Percentiles rank a stretch among this genome's conserved stretches.
phyloP scores from a whole-genome alignment of 2,113 vertebrate species.

The Ranitomeya imitator region DNA sequence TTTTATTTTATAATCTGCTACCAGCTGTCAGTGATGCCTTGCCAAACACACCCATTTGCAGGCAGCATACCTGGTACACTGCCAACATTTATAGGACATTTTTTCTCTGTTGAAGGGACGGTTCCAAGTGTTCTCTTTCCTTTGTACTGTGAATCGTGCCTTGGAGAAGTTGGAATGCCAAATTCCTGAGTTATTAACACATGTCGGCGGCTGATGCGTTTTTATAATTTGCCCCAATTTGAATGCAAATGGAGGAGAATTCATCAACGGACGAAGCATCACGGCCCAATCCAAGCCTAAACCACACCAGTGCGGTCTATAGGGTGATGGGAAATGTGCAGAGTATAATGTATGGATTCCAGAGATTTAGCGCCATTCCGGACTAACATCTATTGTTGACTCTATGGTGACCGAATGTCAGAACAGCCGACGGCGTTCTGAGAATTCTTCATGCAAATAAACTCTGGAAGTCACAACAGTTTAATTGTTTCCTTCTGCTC shows the following conservation, averaged over 20 bases:
- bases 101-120: not conserved
- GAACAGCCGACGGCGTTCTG: not conserved
- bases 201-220: not conserved
- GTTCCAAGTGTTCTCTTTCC: conserved; percentile 23
- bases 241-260: too few relatives aligned
- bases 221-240: too few relatives aligned
- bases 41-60: conserved; percentile 35
- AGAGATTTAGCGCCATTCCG: not conserved
- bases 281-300: too few relatives aligned
- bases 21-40: conserved; percentile 29
- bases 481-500: conserved; percentile 51
- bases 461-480: conserved; percentile 46
- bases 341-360: not conserved
- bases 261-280: too few relatives aligned
- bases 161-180: conserved; percentile 15
- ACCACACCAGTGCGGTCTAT: not conserved
- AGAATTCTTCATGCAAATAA: conserved; percentile 44
- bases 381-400: not conserved
- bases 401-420: not conserved
- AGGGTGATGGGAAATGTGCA: not conserved
- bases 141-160: conserved; percentile 22
- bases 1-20: conserved; percentile 38
- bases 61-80: conserved; percentile 11
- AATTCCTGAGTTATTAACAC: conserved; percentile 1
- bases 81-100: conserved; percentile 35